Evolutionary conservation across 2,113 vertebrate species (phyloP).

Genomic region (Rissa tridactyla): DNA sequence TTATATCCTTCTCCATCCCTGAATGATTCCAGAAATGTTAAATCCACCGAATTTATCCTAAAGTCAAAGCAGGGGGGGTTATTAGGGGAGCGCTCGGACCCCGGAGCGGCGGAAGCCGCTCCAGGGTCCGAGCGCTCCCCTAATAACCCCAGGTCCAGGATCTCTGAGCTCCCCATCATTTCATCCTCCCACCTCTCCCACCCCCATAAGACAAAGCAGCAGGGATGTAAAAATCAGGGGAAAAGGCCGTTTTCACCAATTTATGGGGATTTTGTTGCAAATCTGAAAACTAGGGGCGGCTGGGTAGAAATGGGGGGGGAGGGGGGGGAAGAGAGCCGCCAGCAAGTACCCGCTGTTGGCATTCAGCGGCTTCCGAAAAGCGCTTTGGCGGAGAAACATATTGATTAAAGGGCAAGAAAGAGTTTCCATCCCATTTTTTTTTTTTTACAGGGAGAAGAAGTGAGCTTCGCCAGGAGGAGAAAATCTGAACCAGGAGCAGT

Average conservation of each 20-base stretch:
- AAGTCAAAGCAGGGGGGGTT: not conserved
- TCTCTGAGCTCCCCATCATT: not conserved
- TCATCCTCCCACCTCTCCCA: not conserved
- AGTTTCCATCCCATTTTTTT: not conserved
- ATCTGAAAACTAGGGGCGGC: not conserved
- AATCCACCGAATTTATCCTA: not conserved
- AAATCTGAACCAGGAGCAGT: not conserved
- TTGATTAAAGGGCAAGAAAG: not conserved
- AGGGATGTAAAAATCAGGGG: rapidly evolving
- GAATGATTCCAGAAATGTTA: not conserved
- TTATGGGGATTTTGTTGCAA: not conserved
- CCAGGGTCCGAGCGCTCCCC: not conserved
- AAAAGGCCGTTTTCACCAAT: rapidly evolving
- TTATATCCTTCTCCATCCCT: not conserved
- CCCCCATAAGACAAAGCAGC: rapidly evolving
- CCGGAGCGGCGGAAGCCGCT: too few species aligned
- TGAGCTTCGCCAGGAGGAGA: not conserved
- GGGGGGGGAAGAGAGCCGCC: rapidly evolving
- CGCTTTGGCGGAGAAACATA: not conserved
- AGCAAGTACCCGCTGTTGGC: rapidly evolving
- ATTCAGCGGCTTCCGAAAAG: not conserved
- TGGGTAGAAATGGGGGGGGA: not conserved
- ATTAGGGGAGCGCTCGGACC: rapidly evolving
- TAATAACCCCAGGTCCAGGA: not conserved
- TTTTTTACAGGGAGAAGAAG: not conserved